Base-by-base conservation (phyloP, 2,113 vertebrate species). In the Malurus elegans region DNA sequence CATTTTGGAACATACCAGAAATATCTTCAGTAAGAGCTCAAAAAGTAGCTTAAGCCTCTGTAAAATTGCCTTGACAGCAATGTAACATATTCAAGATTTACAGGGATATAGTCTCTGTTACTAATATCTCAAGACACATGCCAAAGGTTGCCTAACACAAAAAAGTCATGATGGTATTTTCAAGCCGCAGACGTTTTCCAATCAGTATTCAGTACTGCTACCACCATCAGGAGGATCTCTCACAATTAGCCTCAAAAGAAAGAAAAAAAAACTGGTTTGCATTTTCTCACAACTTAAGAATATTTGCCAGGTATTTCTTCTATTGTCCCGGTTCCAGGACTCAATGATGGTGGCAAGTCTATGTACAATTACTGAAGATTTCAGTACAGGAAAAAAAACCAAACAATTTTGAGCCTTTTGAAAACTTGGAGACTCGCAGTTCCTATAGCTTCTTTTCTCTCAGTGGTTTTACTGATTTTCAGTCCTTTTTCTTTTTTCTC, bases 231-330 rank as follows among this genome's bases (percentile, higher is more conserved):
- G 38, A 67, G 62, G n/a, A 82, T 65, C 48, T 72, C 60, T 56
- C 44, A 76, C 36, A 75, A 29, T 50, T 5, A 65, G 34, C 18
- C 70, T 80, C 54, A 51, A 32, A 48, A 54, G 4, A 3, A 61
- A 38, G 45, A 10, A n/a, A 28, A 61, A n/a, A 57, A 19, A 50
- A 24, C 7, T 40, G 14, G 36, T 60, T 34, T 87, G 14, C 48
- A 87, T 23, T 66, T 92, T 67, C 70, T 87, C 31, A 64, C 18
- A 47, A 74, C 11, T 76, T 57, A 14, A 36, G 20, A 78, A 4
- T 42, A 79, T 79, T 32, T 82, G 72, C 51, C 90, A 92, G 38
- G 23, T 78, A 83, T 42, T 71, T 80, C 38, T 76, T 88, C 54
- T 62, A 18, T n/a, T 48, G 32, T 24, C 57, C 44, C 36, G 6